Percentiles rank a stretch among this genome's conserved stretches.
phyloP scores from a whole-genome alignment of 2,113 vertebrate genomes.

The Apteryx mantelli region DNA sequence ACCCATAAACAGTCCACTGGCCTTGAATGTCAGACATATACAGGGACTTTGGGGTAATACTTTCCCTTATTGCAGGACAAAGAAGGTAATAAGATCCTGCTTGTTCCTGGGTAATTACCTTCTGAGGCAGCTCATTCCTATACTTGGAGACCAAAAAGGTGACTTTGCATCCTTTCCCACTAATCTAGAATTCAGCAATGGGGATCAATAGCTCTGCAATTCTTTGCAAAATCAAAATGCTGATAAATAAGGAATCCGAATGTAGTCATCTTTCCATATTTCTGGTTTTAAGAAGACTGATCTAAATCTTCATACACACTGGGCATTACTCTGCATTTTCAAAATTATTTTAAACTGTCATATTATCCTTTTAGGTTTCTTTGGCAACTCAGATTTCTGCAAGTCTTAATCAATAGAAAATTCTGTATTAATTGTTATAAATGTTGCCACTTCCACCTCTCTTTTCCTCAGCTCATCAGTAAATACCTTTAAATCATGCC shows the following conservation, averaged over 20 bases:
- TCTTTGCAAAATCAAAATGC: neutral
- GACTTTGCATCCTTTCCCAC: neutral
- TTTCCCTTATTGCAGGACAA: neutral
- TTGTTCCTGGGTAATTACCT: neutral
- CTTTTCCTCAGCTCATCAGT: neutral
- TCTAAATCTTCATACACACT: neutral
- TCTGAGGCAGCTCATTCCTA: neutral
- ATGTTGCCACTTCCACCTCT: neutral
- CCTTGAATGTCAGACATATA: neutral
- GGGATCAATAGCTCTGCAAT: neutral
- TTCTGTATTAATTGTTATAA: too few relatives aligned
- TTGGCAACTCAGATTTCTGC: neutral
- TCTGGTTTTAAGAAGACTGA: neutral
- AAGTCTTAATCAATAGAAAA: neutral
- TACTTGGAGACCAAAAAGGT: neutral
- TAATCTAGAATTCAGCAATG: neutral
- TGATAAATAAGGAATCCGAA: neutral
- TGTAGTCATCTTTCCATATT: neutral
- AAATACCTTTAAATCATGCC: neutral
- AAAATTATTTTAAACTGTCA: neutral
- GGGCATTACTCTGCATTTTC: neutral
- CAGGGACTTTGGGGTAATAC: neutral
- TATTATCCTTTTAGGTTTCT: neutral
- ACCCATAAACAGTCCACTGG: neutral
- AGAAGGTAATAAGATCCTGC: too few relatives aligned